Percentiles rank a stretch among this genome's conserved stretches.
These are phyloP conservation scores for Argynnis bischoffii DNA, from an alignment of 2,888 invertebrate genomes.

Conservation along the genomic window DNA sequence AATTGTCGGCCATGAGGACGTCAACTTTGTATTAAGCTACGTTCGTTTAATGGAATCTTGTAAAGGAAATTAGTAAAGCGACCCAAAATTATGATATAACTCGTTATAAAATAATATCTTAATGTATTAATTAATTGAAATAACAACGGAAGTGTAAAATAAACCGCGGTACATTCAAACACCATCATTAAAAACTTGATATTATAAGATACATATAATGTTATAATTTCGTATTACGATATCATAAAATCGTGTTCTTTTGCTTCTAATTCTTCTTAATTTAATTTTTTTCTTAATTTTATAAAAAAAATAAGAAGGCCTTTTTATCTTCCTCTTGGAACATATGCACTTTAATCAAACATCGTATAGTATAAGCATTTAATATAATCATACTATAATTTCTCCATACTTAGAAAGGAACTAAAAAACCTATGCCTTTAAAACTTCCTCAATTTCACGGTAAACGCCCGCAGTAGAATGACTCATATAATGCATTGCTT, in stretches of 20 bases:
- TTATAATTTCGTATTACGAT: no score
- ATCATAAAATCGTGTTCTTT: no score
- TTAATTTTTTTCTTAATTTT: no score
- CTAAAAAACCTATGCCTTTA: slow-evolving; percentile 31
- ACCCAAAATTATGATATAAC: background rate
- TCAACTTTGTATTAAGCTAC: slow-evolving; percentile 1
- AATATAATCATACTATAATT: slow-evolving; percentile 7
- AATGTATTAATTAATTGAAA: no score
- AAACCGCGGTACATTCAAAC: no score
- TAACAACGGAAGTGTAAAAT: no score
- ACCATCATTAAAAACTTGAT: no score
- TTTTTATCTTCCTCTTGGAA: no score
- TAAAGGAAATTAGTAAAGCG: background rate
- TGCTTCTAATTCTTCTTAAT: no score
- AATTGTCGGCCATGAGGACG: slow-evolving; percentile 15
- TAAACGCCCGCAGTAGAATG: slow-evolving; percentile 31
- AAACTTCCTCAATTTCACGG: slow-evolving; percentile 32
- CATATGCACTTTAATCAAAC: background rate
- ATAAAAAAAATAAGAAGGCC: no score
- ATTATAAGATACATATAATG: no score
- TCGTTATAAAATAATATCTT: no score
- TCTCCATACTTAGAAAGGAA: slow-evolving; percentile 13
- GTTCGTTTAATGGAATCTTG: background rate
- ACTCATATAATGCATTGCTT: slow-evolving; percentile 23
- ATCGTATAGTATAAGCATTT: background rate